Evolutionary conservation across 2,113 vertebrate species (phyloP).

Genomic region (Perca fluviatilis): DNA sequence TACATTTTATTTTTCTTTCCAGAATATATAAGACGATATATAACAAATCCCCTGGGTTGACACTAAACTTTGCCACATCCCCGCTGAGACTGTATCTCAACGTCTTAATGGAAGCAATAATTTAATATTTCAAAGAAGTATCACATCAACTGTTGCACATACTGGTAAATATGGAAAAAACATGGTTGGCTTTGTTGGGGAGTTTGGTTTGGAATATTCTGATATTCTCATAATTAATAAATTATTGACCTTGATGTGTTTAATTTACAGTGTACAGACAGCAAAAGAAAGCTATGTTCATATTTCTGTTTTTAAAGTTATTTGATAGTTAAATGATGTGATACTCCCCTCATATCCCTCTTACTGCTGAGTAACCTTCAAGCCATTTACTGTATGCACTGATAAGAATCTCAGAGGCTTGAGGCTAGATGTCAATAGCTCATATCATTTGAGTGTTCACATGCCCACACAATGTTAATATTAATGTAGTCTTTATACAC

Average conservation of each 20-base stretch:
- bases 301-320: not conserved
- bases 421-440: not conserved
- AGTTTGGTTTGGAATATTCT: too few species aligned
- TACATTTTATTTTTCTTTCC: too few species aligned
- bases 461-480: not conserved
- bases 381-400: conserved; percentile 9
- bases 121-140: too few species aligned
- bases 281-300: not conserved
- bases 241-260: not conserved
- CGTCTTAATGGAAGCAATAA: too few species aligned
- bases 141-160: not conserved
- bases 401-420: conserved; percentile 16
- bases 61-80: too few species aligned
- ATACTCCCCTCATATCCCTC: too few species aligned
- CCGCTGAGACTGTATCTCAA: too few species aligned
- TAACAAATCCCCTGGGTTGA: too few species aligned
- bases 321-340: too few species aligned
- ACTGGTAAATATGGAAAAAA: not conserved
- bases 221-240: not conserved
- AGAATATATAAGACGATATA: too few species aligned
- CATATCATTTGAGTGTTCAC: conserved; percentile 11
- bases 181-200: not conserved
- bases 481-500: not conserved
- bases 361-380: not conserved
- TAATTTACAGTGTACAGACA: not conserved